phyloP scores from a whole-genome alignment of 2,113 vertebrate species.

The Passer montanus region DNA sequence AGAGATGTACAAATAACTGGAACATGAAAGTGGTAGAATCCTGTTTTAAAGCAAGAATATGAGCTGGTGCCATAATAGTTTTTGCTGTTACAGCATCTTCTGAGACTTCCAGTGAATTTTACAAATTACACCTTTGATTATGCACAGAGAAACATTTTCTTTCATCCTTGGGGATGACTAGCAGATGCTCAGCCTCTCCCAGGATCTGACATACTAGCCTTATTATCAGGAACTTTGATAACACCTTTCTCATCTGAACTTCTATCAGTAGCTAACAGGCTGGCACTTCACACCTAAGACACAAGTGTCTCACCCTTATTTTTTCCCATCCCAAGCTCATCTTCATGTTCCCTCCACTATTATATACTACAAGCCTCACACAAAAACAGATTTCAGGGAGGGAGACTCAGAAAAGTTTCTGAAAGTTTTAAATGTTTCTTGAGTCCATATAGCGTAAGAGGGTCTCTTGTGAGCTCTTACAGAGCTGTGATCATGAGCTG shows the following conservation, averaged over 20 bases:
- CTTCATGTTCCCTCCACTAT: neutral
- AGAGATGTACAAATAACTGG: neutral
- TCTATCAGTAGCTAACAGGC: neutral
- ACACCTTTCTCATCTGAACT: conserved; percentile 10
- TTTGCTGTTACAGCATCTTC: neutral
- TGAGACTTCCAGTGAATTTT: neutral
- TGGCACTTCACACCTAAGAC: neutral
- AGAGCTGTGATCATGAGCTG: neutral
- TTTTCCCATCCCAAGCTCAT: neutral
- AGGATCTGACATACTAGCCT: neutral
- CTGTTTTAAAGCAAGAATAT: neutral
- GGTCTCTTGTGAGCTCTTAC: neutral
- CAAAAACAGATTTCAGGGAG: neutral
- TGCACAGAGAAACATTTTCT: neutral
- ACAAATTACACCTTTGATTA: neutral
- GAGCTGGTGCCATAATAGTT: neutral
- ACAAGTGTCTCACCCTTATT: neutral
- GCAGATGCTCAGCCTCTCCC: neutral
- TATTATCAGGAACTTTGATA: neutral
- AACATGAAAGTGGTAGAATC: neutral
- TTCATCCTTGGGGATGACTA: neutral
- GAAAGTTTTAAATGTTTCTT: neutral
- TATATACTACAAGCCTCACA: neutral
- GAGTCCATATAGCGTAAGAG: neutral
- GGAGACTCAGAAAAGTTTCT: neutral